A percentile compares a stretch with the other conserved stretches of the same genome.
Conservation (phyloP, 2,888 invertebrate species). For the Apamea monoglypha region DNA sequence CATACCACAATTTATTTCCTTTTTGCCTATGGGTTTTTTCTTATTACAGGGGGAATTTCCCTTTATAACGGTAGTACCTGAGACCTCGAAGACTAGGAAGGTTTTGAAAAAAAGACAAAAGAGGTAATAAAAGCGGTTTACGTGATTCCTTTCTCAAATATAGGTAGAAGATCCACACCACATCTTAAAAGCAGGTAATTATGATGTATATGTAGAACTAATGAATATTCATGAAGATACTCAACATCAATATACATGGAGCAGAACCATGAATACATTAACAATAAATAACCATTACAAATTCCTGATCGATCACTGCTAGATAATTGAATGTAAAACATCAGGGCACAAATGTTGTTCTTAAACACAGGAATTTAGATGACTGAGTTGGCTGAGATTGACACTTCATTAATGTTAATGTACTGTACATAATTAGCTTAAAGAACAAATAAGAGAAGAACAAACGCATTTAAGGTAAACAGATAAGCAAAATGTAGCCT, state of each 20-base stretch:
- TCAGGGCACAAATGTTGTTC: conserved; percentile 1
- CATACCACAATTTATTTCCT: conserved; percentile 29
- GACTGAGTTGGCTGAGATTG: conserved; percentile 10
- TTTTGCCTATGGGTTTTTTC: neutral
- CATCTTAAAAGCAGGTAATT: neutral
- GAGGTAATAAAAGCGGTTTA: conserved; percentile 9
- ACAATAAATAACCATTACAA: conserved; percentile 17
- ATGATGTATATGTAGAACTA: neutral
- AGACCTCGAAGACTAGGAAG: conserved; percentile 36
- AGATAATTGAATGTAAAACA: conserved; percentile 20
- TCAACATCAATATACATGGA: conserved; percentile 7
- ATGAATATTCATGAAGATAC: neutral
- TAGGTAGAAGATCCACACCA: neutral
- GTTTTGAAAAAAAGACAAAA: conserved; percentile 22
- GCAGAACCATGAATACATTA: conserved; percentile 21
- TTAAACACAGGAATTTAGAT: neutral
- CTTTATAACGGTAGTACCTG: conserved; percentile 6
- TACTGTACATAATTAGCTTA: neutral
- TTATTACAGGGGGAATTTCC: conserved; percentile 20
- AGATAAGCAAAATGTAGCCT: conserved; percentile 30
- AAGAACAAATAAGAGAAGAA: conserved; percentile 31
- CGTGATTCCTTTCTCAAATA: neutral
- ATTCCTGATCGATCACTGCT: conserved; percentile 33
- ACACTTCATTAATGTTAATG: conserved; percentile 7
- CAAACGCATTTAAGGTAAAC: conserved; percentile 48